Base-by-base conservation (phyloP, 2,888 invertebrate genomes). In the Thumatha senex region DNA sequence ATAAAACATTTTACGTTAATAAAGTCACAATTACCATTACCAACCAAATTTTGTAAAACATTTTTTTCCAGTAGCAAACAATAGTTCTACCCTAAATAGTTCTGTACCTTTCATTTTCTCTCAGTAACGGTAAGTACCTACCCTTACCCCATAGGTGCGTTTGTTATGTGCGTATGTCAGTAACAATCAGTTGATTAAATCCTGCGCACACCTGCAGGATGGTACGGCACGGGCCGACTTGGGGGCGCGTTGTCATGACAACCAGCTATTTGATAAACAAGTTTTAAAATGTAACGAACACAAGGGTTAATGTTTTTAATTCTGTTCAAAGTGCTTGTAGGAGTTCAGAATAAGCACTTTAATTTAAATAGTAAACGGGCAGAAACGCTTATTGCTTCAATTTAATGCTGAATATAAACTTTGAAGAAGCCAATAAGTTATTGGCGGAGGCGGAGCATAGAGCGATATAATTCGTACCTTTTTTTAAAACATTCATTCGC, bases 141-240 rank as follows among this genome's bases (percentile, higher is more conserved):
- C n/a, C n/a, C n/a, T 51, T 49, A 63, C 67, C 67, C 69, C 18
- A 57, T 51, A 52, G 45, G 46, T 59, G 42, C 41, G 58, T 64
- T 49, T 57, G 58, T 59, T 46, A 50, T 54, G 51, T 67, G 58
- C 57, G 52, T 61, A 61, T 58, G 56, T 80, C 80, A 76, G 80
- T 78, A 70, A 78, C 83, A 88, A 88, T 89, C 86, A 89, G 83
- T 82, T 83, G 87, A 87, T 88, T 84, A 86, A 89, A 89, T 89
- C 88, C 87, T 61, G 64, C 51, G 80, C 84, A 85, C 89, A 88
- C 88, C 88, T 88, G 88, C 87, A 72, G 73, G 76, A 71, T 66
- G 72, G 74, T 63, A 63, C 63, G 61, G 56, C 58, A 65, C 63
- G 56, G 56, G 67, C 58, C 41, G 13, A 33, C 36, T 12, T 54